Evolutionary conservation across 1,140 invertebrate genomes (phyloP), one percentile per base, ranked within the genome.

Genomic region (Calephelis virginiensis): DNA sequence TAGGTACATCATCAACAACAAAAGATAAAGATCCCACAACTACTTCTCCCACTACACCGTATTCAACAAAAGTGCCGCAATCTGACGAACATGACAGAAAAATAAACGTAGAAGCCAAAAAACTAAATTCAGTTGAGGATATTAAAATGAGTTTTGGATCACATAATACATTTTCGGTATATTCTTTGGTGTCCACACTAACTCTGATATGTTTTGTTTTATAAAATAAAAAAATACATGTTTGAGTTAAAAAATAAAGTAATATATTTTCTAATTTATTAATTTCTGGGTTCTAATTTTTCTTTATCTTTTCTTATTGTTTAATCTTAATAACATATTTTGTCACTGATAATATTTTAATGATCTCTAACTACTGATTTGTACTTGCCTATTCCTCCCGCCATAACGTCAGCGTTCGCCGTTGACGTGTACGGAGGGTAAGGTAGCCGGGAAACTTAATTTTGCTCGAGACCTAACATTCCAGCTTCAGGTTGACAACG

Each of bases 101-200:
- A 63, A 47, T 67, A 11, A 78, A 74, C 46, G 67, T 81, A 10
- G 80, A 84, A 70, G 81, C 83, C 59, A 80, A 80, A 61, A 74
- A 76, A 13, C 74, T 81, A 53, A 14, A 56, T 28, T 56, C 17
- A 12, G 45, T 53, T 67, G 12, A 59, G 38, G 11, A 49, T 67
- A 56, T 47, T 13, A 67, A 45, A 62, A 43, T 43, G 3, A 67
- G 37, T 56, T 11, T 37, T 37, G 50, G 50, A 56, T 28, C 50
- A 17, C 50, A 28, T 10, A 56, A 56, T 56, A 56, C 28, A 28
- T 56, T 56, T 11, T 56, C 50, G 9, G 11, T 17, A 37, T 56
- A 5, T 37, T 56, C 14, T 17, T 9, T 56, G 10, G 50, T 9
- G 17, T 56, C 50, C 14, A 12, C 28, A 11, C 17, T 56, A 17